Evolutionary conservation across 1,140 invertebrate species (phyloP).

Genomic region (Aphis gossypii): DNA sequence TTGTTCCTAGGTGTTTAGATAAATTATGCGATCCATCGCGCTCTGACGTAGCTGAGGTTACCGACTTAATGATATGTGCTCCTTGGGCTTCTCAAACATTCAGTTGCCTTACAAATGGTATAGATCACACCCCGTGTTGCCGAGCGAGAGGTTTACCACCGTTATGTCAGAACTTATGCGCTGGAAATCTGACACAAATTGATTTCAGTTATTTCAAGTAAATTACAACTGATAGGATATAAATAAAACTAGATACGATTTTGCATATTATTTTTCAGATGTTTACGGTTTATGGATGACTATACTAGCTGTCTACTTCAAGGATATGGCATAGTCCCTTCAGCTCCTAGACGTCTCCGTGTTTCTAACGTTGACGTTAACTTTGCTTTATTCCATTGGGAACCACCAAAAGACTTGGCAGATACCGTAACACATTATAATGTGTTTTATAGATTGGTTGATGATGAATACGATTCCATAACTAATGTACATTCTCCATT

Average conservation of each 20-base stretch:
- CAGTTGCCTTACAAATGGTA: slow-evolving; percentile 78
- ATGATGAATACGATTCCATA: slow-evolving; percentile 56
- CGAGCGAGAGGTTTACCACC: slow-evolving; percentile 75
- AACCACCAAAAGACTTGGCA: slow-evolving; percentile 72
- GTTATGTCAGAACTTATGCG: slow-evolving; percentile 77
- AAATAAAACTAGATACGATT: not conserved
- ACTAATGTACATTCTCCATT: slow-evolving; percentile 70
- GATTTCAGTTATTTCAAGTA: slow-evolving; percentile 83
- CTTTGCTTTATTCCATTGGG: slow-evolving; percentile 82
- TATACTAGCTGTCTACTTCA: slow-evolving; percentile 82
- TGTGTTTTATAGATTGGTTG: slow-evolving; percentile 52
- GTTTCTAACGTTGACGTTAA: slow-evolving; percentile 76
- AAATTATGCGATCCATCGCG: slow-evolving; percentile 80
- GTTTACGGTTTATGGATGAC: slow-evolving; percentile 79
- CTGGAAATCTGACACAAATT: slow-evolving; percentile 78
- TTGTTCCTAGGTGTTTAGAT: slow-evolving; percentile 70
- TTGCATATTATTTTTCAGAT: slow-evolving; percentile 66
- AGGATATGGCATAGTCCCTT: slow-evolving; percentile 81
- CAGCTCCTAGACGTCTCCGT: slow-evolving; percentile 72
- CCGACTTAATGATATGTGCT: slow-evolving; percentile 85
- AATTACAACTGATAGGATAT: slow-evolving; percentile 62
- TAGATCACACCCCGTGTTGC: slow-evolving; percentile 84
- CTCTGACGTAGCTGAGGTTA: slow-evolving; percentile 69
- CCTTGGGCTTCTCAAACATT: slow-evolving; percentile 82
- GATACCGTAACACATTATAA: slow-evolving; percentile 68